These are phyloP conservation scores for Rallus limicola DNA, from an alignment of 2,113 vertebrate species.

Conservation along the genomic window DNA sequence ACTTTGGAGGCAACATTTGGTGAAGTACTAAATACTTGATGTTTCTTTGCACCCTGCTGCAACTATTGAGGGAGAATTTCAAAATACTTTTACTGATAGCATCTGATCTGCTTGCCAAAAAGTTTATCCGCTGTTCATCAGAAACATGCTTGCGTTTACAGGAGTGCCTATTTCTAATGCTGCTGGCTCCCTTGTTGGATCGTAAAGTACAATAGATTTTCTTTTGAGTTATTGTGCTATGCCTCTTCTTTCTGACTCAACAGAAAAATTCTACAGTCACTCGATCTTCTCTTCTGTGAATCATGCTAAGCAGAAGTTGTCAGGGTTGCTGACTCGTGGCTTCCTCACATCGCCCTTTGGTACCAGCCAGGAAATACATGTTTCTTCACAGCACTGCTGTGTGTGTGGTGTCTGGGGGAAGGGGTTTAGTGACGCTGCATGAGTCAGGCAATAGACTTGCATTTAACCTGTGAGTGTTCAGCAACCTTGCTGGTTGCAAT, in stretches of 20 bases:
- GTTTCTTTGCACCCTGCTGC: background rate
- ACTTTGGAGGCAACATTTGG: background rate
- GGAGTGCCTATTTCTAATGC: background rate
- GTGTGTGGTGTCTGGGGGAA: background rate
- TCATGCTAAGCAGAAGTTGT: background rate
- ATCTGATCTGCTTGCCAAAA: background rate
- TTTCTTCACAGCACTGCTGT: background rate
- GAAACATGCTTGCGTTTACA: background rate
- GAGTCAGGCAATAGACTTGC: background rate
- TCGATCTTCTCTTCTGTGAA: background rate
- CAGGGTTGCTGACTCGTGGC: conserved; percentile 38
- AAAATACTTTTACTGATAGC: background rate
- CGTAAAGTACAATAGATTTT: background rate
- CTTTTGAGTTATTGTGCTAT: background rate
- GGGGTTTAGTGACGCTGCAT: background rate
- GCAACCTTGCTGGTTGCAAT: background rate
- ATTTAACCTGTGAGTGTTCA: background rate
- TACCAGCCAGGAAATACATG: background rate
- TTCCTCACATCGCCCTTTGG: conserved; percentile 35
- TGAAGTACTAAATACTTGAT: background rate
- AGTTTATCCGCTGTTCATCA: background rate
- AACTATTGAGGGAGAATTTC: background rate
- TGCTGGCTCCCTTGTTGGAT: background rate
- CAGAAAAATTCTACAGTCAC: background rate
- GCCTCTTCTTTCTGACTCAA: background rate